Conservation (phyloP, 2,888 invertebrate species). For the Scotopteryx bipunctaria region DNA sequence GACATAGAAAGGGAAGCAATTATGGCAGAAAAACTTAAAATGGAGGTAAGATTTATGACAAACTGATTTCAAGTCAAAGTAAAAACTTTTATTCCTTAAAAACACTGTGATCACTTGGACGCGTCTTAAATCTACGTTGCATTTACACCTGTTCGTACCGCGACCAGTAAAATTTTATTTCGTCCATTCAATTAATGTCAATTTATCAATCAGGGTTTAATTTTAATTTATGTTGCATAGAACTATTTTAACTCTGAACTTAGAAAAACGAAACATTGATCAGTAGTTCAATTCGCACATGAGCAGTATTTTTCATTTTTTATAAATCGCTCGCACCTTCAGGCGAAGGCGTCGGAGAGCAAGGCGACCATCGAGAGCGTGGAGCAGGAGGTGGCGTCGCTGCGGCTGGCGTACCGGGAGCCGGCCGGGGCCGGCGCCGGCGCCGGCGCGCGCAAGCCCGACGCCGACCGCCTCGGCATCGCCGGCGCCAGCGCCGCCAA, state of each 20-base stretch:
- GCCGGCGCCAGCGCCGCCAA: slow-evolving; percentile 80
- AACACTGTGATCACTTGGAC: not conserved
- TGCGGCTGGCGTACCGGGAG: slow-evolving; percentile 91
- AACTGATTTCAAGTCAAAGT: slow-evolving; percentile 87
- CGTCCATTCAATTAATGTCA: no score
- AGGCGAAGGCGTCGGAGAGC: slow-evolving; percentile 43
- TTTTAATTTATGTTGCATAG: no score
- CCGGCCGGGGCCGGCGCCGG: slow-evolving; percentile 84
- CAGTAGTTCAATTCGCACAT: no score
- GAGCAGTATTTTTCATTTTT: no score
- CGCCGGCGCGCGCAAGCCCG: slow-evolving; percentile 68
- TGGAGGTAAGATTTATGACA: slow-evolving; percentile 84
- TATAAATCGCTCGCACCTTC: no score
- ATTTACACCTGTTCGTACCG: no score
- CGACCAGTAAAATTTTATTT: no score
- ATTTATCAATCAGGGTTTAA: no score
- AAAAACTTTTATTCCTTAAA: slow-evolving; percentile 39
- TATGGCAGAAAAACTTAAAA: slow-evolving; percentile 89
- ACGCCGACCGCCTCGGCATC: slow-evolving; percentile 94
- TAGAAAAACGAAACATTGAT: no score
- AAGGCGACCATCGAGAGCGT: slow-evolving; percentile 69
- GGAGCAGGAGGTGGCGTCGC: slow-evolving; percentile 88
- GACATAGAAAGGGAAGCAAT: slow-evolving; percentile 96
- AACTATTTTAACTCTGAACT: no score
- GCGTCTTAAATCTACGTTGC: no score